phyloP scores from a whole-genome alignment of 2,113 vertebrate genomes.

The Barnardius zonarius region DNA sequence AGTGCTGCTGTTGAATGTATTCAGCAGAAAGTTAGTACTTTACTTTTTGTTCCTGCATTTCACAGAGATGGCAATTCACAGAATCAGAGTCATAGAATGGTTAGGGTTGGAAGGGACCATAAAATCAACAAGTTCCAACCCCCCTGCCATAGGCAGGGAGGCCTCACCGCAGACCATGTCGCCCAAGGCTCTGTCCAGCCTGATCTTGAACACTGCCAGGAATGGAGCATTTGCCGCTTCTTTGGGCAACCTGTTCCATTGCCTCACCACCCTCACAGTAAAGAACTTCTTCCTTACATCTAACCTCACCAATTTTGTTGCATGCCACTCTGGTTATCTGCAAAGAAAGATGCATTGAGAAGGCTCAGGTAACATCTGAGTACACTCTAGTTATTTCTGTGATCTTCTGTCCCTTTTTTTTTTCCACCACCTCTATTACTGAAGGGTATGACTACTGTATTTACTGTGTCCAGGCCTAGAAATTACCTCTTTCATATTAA shows the following conservation, averaged over 20 bases:
- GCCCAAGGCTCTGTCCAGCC: neutral
- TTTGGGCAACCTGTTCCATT: neutral
- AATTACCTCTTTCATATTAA: neutral
- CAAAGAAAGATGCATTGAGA: neutral
- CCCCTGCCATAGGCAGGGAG: neutral
- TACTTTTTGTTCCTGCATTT: neutral
- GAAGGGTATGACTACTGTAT: neutral
- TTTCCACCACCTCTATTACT: neutral
- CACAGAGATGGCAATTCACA: neutral
- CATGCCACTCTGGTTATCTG: neutral
- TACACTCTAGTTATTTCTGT: rapidly evolving
- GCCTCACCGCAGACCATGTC: neutral
- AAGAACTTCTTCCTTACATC: neutral
- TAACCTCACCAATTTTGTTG: neutral
- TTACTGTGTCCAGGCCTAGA: neutral
- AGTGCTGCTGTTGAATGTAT: neutral
- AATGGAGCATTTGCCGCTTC: neutral
- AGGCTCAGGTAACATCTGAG: neutral
- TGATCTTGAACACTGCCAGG: neutral
- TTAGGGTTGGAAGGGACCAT: neutral
- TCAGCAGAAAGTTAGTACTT: neutral
- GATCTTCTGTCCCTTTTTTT: neutral
- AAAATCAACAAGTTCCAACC: neutral
- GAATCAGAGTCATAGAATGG: neutral
- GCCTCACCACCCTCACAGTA: neutral